Evolutionary conservation across 2,888 invertebrate species (phyloP).

Genomic region (Cordylochernes scorpioides): DNA sequence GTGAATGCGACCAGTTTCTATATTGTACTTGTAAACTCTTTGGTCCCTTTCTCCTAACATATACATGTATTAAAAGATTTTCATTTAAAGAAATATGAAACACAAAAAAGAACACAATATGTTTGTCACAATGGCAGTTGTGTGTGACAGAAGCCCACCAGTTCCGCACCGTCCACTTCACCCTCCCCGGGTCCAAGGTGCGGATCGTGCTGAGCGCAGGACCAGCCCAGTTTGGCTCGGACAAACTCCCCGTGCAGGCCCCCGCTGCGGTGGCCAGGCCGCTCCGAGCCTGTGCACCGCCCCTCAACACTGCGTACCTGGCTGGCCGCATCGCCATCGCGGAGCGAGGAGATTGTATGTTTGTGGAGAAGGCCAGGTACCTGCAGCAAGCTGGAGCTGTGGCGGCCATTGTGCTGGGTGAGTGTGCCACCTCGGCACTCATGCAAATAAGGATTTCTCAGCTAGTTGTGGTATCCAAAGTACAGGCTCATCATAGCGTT

Average conservation of each 20-base stretch:
- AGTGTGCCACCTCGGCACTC: conserved; percentile 10
- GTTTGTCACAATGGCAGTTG: too few species aligned
- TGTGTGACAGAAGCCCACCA: too few species aligned
- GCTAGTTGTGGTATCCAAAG: too few species aligned
- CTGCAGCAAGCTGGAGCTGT: conserved; percentile 54
- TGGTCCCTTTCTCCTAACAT: too few species aligned
- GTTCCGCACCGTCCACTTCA: conserved; percentile 30
- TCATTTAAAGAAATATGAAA: too few species aligned
- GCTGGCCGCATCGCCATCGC: conserved; percentile 53
- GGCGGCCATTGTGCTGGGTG: conserved; percentile 45
- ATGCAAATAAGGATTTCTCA: too few species aligned
- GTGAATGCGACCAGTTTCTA: too few species aligned
- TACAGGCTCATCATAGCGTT: too few species aligned
- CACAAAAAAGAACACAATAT: too few species aligned
- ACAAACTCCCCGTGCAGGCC: conserved; percentile 32
- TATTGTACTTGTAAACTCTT: too few species aligned
- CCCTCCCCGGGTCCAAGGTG: conserved; percentile 25
- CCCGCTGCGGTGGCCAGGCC: conserved; percentile 39
- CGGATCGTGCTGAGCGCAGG: conserved; percentile 38
- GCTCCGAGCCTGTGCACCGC: conserved; percentile 31
- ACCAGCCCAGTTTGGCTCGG: conserved; percentile 66
- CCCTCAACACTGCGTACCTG: conserved; percentile 33
- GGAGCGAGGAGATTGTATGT: conserved; percentile 75
- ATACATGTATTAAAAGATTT: too few species aligned
- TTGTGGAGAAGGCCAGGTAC: conserved; percentile 59